phyloP scores from a whole-genome alignment of 2,797 vertebrate species.

The Ptychadena robeensis region DNA sequence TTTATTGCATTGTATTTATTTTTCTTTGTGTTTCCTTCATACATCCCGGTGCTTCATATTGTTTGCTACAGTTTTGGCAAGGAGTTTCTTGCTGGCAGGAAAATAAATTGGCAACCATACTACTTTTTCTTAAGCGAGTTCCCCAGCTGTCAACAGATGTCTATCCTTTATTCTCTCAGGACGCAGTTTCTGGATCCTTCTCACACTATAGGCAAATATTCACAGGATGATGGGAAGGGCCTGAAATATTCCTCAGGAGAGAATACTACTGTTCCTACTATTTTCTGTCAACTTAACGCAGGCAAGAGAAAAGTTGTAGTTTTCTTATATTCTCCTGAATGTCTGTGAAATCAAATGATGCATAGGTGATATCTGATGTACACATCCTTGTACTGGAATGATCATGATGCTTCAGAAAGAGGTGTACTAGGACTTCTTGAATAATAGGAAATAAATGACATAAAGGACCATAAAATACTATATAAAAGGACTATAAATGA shows the following conservation, averaged over 20 bases:
- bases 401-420: too few relatives aligned
- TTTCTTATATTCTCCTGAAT: too few relatives aligned
- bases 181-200: background rate
- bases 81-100: background rate
- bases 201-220: background rate
- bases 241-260: background rate
- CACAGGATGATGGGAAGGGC: background rate
- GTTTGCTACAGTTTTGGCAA: background rate
- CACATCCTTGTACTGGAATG: too few relatives aligned
- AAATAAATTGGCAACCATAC: background rate
- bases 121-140: slow-evolving; percentile 1
- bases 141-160: slow-evolving; percentile 17
- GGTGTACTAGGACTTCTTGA: too few relatives aligned
- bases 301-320: too few relatives aligned
- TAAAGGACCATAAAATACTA: too few relatives aligned
- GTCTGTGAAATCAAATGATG: too few relatives aligned
- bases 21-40: background rate
- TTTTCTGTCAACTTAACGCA: too few relatives aligned
- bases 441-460: too few relatives aligned
- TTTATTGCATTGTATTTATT: background rate
- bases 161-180: background rate
- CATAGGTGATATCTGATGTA: too few relatives aligned
- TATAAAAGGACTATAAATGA: too few relatives aligned
- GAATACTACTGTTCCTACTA: too few relatives aligned
- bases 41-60: background rate